Base-by-base conservation (phyloP, 2,888 invertebrate species). In the Griposia aprilina region DNA sequence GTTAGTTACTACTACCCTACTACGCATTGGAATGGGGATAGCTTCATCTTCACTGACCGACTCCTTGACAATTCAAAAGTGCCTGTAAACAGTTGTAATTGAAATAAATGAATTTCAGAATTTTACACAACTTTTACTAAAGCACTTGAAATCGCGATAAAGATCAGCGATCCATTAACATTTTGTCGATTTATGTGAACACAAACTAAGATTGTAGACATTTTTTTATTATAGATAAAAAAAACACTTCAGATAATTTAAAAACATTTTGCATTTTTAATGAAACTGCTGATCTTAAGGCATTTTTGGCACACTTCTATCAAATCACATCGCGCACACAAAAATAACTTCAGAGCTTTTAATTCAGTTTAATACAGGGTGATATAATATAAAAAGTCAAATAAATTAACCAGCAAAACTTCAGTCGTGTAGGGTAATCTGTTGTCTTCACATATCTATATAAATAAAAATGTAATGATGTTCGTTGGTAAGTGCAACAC, bases 261-360 rank as follows among this genome's bases (percentile, higher is more conserved):
- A 5, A 41, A 6, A 20, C 8, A 2, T 36, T 60, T 26, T 13
- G 3, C 1, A 13, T 36, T n/a, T 45, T 20, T 13, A 20, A 66
- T 17, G 3, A 45, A 45, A 20, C 20, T 48, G 7, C 11, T 13
- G 13, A 26, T 13, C 26, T 4, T 0, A 26, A 8, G 8, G 1
- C 5, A 23, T 52, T 30, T 48, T 41, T 52, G 65, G 23, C 79
- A 80, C 79, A 81, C 36, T 60, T 30, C 1, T 36, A 52, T 23
- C 20, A 57, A 65, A 45, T 45, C 36, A 59, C 52, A 75, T 11
- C 30, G 11, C 48, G 0, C 41, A 63, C 17, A 68, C 10, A 13
- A 50, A 50, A 50, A 67, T 50, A 67, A 50, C 1, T 52, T 11
- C n/a, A 41, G 17, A n/a, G 15, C 0, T 23, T 57, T 81, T 41